Evolutionary conservation across 2,797 vertebrate genomes (phyloP), one percentile per base, ranked within the genome.

Genomic region (Sebastes melanostomus): DNA sequence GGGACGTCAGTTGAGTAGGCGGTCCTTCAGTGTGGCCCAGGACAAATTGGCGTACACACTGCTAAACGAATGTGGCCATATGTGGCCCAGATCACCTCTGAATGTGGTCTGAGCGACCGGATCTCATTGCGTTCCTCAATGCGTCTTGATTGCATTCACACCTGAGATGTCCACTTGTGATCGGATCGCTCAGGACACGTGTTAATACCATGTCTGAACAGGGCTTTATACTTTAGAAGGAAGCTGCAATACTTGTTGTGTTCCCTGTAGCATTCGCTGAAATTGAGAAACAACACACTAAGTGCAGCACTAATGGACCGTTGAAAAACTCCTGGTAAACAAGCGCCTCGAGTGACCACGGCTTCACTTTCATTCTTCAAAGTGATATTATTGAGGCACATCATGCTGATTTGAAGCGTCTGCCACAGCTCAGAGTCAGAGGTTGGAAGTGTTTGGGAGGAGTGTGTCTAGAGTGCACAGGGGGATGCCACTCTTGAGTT

Each of bases 341-440:
- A 86, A 82, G 54, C 3, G 24, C 36, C 79, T 85, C n/a, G 14
- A 66, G 68, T 38, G 84, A 65, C 75, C 76, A 36, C 2, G 8
- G 76, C 76, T 63, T 72, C 63, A 25, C 71, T 90, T 90, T 91
- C 77, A 81, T 91, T 89, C 85, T 89, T 90, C 86, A 92, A 88
- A 91, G 86, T n/a, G 24, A 82, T 55, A 52, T 74, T 65, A 58
- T 75, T 63, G 82, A 87, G 73, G 70, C 73, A 88, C 84, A 91
- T 91, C 81, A 88, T 72, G 75, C 71, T 72, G 83, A 89, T 88
- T 87, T 89, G 80, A 86, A 88, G 83, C 86, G 84, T 85, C 74
- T 77, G 46, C 80, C 82, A 84, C 73, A 80, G 78, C 86, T 42
- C 46, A 63, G 70, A 91, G 88, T 84, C 75, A 78, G 85, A 85